Percentiles rank a stretch among this genome's conserved stretches.
phyloP scores from a whole-genome alignment of 2,888 invertebrate species.

The Taenaris catops region DNA sequence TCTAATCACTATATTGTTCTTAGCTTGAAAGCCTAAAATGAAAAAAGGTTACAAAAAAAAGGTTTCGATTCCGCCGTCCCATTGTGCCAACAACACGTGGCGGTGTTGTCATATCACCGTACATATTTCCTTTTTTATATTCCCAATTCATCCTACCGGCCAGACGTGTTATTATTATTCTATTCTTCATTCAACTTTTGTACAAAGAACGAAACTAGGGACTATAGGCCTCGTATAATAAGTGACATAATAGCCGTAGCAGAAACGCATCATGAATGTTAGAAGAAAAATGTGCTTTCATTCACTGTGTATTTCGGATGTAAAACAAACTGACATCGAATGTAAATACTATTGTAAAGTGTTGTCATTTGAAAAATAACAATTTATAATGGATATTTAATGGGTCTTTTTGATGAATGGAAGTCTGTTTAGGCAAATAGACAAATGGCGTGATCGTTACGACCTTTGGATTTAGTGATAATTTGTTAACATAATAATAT shows the following conservation, averaged over 20 bases:
- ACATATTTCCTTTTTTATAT: constrained; percentile 53
- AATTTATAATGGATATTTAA: constrained; percentile 68
- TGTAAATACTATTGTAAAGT: constrained; percentile 76
- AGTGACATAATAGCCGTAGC: constrained; percentile 63
- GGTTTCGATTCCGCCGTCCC: constrained; percentile 44
- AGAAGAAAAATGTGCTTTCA: constrained; percentile 63
- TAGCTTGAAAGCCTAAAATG: constrained; percentile 12
- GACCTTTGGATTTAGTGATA: constrained; percentile 17
- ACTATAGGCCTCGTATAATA: constrained; percentile 63
- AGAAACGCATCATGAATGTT: constrained; percentile 59
- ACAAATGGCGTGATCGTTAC: constrained; percentile 29
- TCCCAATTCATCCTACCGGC: constrained; percentile 51
- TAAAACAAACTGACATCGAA: constrained; percentile 79
- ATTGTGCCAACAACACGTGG: constrained; percentile 65
- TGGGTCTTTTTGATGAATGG: constrained; percentile 58
- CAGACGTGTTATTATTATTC: constrained; percentile 73
- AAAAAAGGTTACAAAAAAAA: constrained; percentile 33
- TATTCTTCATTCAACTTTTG: constrained; percentile 66
- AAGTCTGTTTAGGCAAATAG: constrained; percentile 35
- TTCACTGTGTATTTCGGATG: constrained; percentile 73
- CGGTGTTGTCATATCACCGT: constrained; percentile 62
- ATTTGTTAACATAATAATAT: constrained; percentile 4
- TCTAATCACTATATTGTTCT: constrained; percentile 7
- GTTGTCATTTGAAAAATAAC: constrained; percentile 68
- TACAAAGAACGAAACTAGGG: constrained; percentile 60